phyloP scores from a whole-genome alignment of 1,140 invertebrate genomes.

The Aphelenchoides avenae region DNA sequence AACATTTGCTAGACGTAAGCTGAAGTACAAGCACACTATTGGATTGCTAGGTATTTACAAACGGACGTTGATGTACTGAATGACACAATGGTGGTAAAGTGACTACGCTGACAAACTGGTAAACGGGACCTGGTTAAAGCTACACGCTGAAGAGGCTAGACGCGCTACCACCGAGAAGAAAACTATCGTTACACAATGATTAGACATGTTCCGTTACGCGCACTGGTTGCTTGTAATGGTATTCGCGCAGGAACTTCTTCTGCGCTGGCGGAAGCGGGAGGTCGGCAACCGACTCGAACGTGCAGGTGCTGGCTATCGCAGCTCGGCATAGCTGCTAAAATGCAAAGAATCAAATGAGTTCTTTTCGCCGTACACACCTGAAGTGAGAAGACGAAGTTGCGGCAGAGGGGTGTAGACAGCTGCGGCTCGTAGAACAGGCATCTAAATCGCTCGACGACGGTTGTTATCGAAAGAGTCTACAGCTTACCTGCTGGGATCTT shows the following conservation, averaged over 20 bases:
- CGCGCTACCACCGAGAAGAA: no score
- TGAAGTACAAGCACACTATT: no score
- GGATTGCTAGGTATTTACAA: no score
- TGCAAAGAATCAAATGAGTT: conserved; percentile 66
- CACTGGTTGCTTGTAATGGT: conserved; percentile 84
- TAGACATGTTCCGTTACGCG: conserved; percentile 3
- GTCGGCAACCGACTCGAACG: conserved; percentile 70
- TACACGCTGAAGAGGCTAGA: no score
- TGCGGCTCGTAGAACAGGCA: conserved; percentile 99
- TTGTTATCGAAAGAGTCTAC: conserved; percentile 11
- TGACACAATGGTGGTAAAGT: no score
- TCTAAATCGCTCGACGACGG: conserved; percentile 56
- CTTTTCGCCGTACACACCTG: conserved; percentile 47
- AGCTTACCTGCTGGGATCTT: conserved; percentile 70
- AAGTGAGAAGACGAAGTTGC: conserved; percentile 60
- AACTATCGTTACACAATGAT: no score
- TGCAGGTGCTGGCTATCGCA: conserved; percentile 75
- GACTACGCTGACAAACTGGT: no score
- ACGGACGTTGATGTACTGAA: no score
- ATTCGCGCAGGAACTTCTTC: conserved; percentile 87
- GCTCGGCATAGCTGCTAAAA: conserved; percentile 85
- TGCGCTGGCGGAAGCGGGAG: conserved; percentile 79
- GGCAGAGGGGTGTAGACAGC: conserved; percentile 82
- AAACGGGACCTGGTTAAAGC: no score
- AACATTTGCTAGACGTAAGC: no score